These are phyloP conservation scores for Bimastos eiseni DNA, from an alignment of 2,888 invertebrate species.

Conservation along the genomic window DNA sequence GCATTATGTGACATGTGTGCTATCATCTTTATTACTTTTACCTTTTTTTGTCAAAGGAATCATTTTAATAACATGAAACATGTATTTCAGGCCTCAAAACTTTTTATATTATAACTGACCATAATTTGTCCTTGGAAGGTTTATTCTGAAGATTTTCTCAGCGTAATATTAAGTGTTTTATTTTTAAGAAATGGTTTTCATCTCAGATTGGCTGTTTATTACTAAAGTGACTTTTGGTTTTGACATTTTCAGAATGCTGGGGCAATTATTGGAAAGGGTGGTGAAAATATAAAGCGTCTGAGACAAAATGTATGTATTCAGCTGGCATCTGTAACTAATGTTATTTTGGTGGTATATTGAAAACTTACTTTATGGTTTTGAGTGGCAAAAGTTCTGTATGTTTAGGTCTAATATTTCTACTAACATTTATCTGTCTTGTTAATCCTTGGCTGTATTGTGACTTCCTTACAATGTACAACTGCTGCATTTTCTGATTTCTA, in stretches of 20 bases:
- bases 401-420: background rate
- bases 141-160: background rate
- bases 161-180: background rate
- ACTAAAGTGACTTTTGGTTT: background rate
- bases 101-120: background rate
- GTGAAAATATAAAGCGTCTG: conserved; percentile 93
- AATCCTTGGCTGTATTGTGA: background rate
- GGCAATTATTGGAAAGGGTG: conserved; percentile 97
- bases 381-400: background rate
- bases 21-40: background rate
- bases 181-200: background rate
- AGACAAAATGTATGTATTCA: conserved; percentile 83
- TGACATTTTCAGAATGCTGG: conserved; percentile 70
- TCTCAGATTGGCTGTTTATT: background rate
- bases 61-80: background rate
- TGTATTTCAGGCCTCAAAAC: background rate
- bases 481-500: background rate
- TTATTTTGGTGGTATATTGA: background rate
- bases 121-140: background rate
- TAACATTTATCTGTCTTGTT: background rate
- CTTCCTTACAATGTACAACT: background rate
- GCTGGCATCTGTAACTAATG: background rate
- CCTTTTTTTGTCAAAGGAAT: background rate
- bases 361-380: background rate
- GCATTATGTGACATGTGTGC: background rate